Evolutionary conservation across 2,888 invertebrate species (phyloP).

Genomic region (Drosophila limbata): DNA sequence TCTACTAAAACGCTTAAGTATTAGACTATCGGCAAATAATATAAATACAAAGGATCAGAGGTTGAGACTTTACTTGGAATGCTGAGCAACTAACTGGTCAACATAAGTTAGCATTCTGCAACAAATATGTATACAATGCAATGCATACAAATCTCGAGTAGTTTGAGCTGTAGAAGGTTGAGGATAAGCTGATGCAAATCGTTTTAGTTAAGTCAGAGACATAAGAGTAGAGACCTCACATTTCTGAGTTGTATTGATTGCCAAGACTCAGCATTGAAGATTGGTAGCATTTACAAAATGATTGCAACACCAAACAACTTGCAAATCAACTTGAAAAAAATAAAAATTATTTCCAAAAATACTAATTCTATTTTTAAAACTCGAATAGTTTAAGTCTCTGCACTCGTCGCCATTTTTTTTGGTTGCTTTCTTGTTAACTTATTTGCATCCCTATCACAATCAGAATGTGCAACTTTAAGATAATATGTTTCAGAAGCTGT

Average conservation of each 20-base stretch:
- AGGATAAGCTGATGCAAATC: constrained; percentile 38
- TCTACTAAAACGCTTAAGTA: constrained; percentile 69
- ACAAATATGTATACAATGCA: constrained; percentile 66
- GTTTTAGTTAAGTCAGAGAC: constrained; percentile 37
- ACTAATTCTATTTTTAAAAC: too few species aligned
- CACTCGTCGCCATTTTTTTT: constrained; percentile 32
- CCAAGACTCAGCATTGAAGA: constrained; percentile 24
- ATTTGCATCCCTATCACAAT: constrained; percentile 57
- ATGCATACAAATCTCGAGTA: constrained; percentile 22
- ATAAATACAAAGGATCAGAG: constrained; percentile 37
- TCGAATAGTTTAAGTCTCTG: too few species aligned
- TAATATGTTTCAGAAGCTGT: constrained; percentile 40
- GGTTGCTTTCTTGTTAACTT: constrained; percentile 30
- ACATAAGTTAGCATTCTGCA: constrained; percentile 76
- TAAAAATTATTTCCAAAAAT: too few species aligned
- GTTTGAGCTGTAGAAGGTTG: background rate
- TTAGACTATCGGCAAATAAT: constrained; percentile 64
- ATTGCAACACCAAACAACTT: constrained; percentile 40
- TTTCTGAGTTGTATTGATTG: constrained; percentile 23
- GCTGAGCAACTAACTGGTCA: constrained; percentile 69
- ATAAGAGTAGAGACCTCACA: constrained; percentile 8
- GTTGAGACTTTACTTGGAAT: constrained; percentile 20
- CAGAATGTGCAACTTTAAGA: constrained; percentile 58
- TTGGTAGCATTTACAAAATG: constrained; percentile 26
- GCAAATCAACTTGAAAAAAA: constrained; percentile 37